Evolutionary conservation across 2,888 invertebrate species (phyloP).

Genomic region (Mythimna impura): DNA sequence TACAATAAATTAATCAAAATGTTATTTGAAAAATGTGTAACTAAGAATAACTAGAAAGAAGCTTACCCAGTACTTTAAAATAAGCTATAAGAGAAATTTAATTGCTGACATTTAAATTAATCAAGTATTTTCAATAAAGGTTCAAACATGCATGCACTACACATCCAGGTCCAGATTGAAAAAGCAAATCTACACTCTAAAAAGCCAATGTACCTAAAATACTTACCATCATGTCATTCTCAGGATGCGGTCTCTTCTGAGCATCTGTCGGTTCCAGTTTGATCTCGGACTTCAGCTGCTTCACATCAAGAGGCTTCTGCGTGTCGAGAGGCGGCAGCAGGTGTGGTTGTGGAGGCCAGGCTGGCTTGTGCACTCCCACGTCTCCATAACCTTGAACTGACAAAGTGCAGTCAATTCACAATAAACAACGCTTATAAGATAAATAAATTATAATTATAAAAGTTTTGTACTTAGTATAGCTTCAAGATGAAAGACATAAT

Average conservation of each 20-base stretch:
- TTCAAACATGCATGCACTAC: neutral
- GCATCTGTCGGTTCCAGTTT: conserved; percentile 85
- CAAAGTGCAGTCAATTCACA: conserved; percentile 50
- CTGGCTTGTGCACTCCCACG: conserved; percentile 84
- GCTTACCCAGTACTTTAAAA: neutral
- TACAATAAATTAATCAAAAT: conserved; percentile 2
- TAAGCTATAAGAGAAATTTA: neutral
- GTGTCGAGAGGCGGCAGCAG: conserved; percentile 83
- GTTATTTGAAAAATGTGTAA: neutral
- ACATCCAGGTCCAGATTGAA: neutral
- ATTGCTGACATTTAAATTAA: neutral
- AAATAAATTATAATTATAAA: conserved; percentile 36
- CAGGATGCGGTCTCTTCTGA: conserved; percentile 85
- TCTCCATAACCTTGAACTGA: conserved; percentile 86
- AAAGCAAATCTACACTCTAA: conserved; percentile 21
- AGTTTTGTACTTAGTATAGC: conserved; percentile 57
- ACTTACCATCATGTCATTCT: conserved; percentile 84
- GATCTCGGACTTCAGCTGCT: conserved; percentile 87
- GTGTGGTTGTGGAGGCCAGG: conserved; percentile 87
- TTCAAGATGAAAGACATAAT: conserved; percentile 60
- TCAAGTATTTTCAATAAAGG: neutral
- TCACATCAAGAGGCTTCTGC: conserved; percentile 84
- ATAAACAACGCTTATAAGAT: conserved; percentile 19
- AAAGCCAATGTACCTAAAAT: neutral
- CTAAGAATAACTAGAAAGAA: conserved; percentile 1